Percentiles rank a stretch among this genome's conserved stretches.
phyloP scores from a whole-genome alignment of 2,797 vertebrate species.

The Sorex maritimensis region DNA sequence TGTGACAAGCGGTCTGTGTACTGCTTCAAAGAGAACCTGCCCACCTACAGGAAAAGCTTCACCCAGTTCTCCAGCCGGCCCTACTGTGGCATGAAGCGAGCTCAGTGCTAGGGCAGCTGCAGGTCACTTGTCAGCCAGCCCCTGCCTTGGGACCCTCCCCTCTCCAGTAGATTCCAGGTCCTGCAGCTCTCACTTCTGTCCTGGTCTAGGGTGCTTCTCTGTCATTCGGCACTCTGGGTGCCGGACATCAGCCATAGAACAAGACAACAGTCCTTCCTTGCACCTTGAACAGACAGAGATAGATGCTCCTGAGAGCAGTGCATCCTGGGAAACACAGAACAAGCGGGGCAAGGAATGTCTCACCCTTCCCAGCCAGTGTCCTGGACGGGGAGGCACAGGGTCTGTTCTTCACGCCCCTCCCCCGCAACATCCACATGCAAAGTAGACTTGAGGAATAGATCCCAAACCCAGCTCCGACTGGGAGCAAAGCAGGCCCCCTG shows the following conservation, averaged over 20 bases:
- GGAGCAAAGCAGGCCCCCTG: neutral
- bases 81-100: conserved; percentile 23
- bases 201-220: neutral
- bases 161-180: neutral
- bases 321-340: neutral
- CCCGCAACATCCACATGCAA: neutral
- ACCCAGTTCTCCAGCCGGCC: conserved; percentile 59
- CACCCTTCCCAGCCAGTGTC: no score
- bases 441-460: neutral
- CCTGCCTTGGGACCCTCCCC: neutral
- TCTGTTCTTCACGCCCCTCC: neutral
- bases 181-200: neutral
- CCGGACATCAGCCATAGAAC: neutral
- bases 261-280: neutral
- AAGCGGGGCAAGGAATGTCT: neutral
- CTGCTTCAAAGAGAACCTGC: conserved; percentile 80
- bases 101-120: neutral
- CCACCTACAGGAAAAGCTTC: conserved; percentile 78
- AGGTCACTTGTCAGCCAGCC: fast-evolving
- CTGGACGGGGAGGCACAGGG: no score
- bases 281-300: neutral
- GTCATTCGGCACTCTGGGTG: neutral
- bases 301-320: fast-evolving
- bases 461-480: neutral
- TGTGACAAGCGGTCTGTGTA: conserved; percentile 72